Conservation (phyloP, 2,888 invertebrate genomes). For the Lithophane ornitopus region DNA sequence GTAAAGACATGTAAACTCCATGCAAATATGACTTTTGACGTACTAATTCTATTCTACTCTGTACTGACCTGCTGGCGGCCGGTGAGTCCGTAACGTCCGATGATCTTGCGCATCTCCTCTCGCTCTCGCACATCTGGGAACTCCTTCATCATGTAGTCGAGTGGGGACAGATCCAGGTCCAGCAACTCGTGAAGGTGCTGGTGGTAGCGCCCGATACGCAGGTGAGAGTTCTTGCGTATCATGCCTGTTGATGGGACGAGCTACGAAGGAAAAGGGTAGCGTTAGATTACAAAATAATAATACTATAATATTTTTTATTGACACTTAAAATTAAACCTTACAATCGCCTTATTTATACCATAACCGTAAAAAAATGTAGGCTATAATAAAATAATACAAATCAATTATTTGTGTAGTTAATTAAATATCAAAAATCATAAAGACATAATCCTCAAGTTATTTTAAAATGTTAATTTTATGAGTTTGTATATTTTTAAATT, state of each 20-base stretch:
- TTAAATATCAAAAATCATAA: too few relatives aligned
- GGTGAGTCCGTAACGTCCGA: conserved; percentile 99
- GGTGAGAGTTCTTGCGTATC: conserved; percentile 99
- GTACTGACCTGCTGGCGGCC: conserved; percentile 96
- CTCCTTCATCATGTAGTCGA: conserved; percentile 99
- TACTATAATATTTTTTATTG: neutral
- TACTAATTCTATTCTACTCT: neutral
- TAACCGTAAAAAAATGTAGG: neutral
- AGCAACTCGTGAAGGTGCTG: conserved; percentile 99
- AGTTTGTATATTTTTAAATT: too few relatives aligned
- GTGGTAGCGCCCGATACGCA: conserved; percentile 99
- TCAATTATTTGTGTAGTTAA: too few relatives aligned
- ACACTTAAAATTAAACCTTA: neutral
- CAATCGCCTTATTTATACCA: too few relatives aligned
- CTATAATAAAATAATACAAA: neutral
- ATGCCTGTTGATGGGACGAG: conserved; percentile 98
- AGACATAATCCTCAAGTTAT: too few relatives aligned
- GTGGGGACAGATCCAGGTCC: conserved; percentile 97
- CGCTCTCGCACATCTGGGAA: conserved; percentile 99
- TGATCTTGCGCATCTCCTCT: conserved; percentile 99
- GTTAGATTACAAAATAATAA: neutral
- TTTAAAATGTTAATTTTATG: too few relatives aligned
- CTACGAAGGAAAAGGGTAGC: conserved; percentile 80
- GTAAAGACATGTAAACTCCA: neutral
- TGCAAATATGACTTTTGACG: neutral